Evolutionary conservation across 2,888 invertebrate genomes (phyloP), one percentile per base, ranked within the genome.

Genomic region (Agrochola circellaris): DNA sequence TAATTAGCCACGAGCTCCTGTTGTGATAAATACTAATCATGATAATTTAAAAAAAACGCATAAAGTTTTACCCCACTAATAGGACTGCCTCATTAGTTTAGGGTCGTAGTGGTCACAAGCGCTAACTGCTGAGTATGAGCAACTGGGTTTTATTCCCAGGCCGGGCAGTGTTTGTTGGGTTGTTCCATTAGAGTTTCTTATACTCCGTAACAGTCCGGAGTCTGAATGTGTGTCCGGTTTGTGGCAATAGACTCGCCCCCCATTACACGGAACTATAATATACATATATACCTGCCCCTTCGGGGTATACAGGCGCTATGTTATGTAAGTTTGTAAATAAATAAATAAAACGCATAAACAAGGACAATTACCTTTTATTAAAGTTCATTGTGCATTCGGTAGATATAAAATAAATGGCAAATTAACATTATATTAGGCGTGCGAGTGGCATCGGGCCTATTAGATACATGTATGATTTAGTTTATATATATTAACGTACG

Each of bases 351-450:
- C 93, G 78, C 92, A 89, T 89, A 83, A 88, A 76, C 86, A 95
- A 96, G 95, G 96, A 94, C 93, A 94, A 95, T 93, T 94, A 95
- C 94, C 95, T 95, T 96, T 96, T 95, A 96, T 95, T 95, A 93
- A 94, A 92, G 93, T 94, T 95, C 93, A 95, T 96, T 96, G 96
- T 96, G 96, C 96, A 96, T 96, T 94, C 93, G 91, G 94, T 95
- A 95, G 92, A 94, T 95, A 95, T 94, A 95, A 94, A 95, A 91
- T 82, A 86, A 88, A 88, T 79, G 83, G 85, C 88, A 92, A 95
- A 94, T 94, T 93, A 95, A 84, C 65, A 75, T 81, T 94, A 93
- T 72, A 83, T 81, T 76, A 71, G 85, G 82, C 84, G 87, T 87
- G 88, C 88, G 77, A 45, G 42, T 77, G 87, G 84, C 77, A 70